A percentile compares a stretch with the other conserved stretches of the same genome.
phyloP scores from a whole-genome alignment of 2,888 invertebrate genomes.

The Leptopilina myrica region DNA sequence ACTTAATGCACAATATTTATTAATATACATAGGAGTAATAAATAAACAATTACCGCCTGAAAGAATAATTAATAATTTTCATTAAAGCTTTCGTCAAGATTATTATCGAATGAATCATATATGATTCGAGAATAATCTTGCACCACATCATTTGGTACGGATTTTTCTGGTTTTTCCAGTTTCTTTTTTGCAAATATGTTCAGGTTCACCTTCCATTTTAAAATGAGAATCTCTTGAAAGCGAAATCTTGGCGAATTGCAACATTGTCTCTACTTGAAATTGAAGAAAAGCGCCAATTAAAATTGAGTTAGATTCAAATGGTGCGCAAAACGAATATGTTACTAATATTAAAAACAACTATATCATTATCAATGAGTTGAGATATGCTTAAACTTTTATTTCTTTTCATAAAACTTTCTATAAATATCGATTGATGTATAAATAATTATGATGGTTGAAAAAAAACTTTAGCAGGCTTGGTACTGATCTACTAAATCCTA shows the following conservation, averaged over 20 bases:
- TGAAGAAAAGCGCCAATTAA: slow-evolving; percentile 2
- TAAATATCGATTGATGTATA: too few relatives aligned
- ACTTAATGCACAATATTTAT: background rate
- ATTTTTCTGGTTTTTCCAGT: slow-evolving; percentile 26
- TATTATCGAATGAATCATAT: slow-evolving; percentile 26
- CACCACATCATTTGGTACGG: slow-evolving; percentile 1
- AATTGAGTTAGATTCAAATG: background rate
- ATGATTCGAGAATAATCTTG: background rate
- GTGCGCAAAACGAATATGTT: background rate
- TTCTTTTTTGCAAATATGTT: background rate
- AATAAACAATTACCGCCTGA: background rate
- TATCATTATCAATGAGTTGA: too few relatives aligned
- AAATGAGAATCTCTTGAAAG: slow-evolving; percentile 2
- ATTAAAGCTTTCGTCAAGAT: background rate
- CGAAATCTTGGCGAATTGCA: background rate
- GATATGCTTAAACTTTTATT: too few relatives aligned
- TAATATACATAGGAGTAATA: background rate
- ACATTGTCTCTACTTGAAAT: slow-evolving; percentile 19
- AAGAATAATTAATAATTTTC: background rate
- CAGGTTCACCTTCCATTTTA: slow-evolving; percentile 9
- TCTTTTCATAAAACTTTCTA: too few relatives aligned
- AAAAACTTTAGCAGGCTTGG: too few relatives aligned
- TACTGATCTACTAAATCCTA: too few relatives aligned
- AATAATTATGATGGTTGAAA: too few relatives aligned
- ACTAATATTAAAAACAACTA: too few relatives aligned